Evolutionary conservation across 2,888 invertebrate species (phyloP).

Genomic region (Teleiodes luculella): DNA sequence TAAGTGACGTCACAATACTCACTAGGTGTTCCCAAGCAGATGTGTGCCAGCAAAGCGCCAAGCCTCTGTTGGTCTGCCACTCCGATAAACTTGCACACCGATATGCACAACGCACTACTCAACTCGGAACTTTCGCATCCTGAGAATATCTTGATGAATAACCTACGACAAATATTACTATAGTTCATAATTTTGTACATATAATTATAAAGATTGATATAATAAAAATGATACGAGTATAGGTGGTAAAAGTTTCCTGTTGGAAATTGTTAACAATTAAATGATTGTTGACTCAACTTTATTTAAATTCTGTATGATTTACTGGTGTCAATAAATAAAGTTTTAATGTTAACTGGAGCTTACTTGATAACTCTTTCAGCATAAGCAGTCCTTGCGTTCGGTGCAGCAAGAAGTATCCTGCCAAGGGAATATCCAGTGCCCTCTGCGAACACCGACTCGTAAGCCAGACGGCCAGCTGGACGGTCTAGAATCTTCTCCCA

Average conservation of each 20-base stretch:
- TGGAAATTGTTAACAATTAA: too few relatives aligned
- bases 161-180: conserved; percentile 33
- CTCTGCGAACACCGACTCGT: conserved; percentile 88
- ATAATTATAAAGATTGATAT: conserved; percentile 6
- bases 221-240: conserved; percentile 12
- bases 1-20: conserved; percentile 20
- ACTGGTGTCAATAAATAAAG: too few relatives aligned
- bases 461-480: conserved; percentile 87
- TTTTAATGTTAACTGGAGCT: too few relatives aligned
- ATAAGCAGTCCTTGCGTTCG: conserved; percentile 86
- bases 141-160: conserved; percentile 68
- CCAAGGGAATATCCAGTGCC: conserved; percentile 84
- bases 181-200: too few relatives aligned
- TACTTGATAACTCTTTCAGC: conserved; percentile 86
- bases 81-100: conserved; percentile 67
- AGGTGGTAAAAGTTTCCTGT: too few relatives aligned
- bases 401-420: conserved; percentile 88
- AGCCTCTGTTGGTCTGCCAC: conserved; percentile 64
- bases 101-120: conserved; percentile 56
- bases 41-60: conserved; percentile 51
- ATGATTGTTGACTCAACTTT: too few relatives aligned
- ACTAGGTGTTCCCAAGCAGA: conserved; percentile 60
- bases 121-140: conserved; percentile 61
- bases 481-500: conserved; percentile 93
- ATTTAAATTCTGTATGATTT: too few relatives aligned